Evolutionary conservation across 35 echinoderm and acorn worm species (phyloP), one percentile per base, ranked within the genome.

Genomic region (Ophiothrix spiculata): DNA sequence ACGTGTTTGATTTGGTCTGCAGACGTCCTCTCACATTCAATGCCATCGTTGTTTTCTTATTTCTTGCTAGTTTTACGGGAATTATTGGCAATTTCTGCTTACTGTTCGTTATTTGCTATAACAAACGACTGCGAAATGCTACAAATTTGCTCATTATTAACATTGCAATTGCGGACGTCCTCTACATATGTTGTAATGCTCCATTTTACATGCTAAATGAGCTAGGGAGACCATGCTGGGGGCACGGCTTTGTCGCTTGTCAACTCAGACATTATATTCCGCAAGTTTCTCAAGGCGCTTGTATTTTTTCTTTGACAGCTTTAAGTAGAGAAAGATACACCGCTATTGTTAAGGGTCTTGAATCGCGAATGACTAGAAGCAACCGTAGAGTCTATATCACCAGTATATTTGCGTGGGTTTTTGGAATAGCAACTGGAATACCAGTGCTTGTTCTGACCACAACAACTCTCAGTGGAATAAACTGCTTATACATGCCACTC

Each of bases 291-390:
- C 92, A 94, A n/a, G 92, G 92, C 8, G 88, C 86, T 10, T 94
- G 92, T 49, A 81, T 94, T 21, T 87, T 82, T 39, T 90, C 92
- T 1, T 63, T 94, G 1, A 87, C 88, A 31, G 77, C 92, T 0
- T 79, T 94, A 0, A 90, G 87, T 73, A 77, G 81, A 17, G 92
- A 94, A 40, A 83, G 92, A 19, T 94, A 94, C 49, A 75, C 56
- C n/a, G 92, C 87, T 1, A 80, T 94, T 21, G 88, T 90, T 15
- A 83, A 81, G 10, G 87, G 80, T 36, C 34, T 84, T 1, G 69
- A 56, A 31, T 69, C 60, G 8, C 60, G 60, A 2, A 69, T 69
- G 2, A 12, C 60, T n/a, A 73, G 82, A 25, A 69, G 60, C 75
- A 36, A 74, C 11, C 64, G 79, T 38, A 33, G 84, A 1, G 64